phyloP scores from a whole-genome alignment of 2,797 vertebrate genomes.

The Chloroceryle amazona region DNA sequence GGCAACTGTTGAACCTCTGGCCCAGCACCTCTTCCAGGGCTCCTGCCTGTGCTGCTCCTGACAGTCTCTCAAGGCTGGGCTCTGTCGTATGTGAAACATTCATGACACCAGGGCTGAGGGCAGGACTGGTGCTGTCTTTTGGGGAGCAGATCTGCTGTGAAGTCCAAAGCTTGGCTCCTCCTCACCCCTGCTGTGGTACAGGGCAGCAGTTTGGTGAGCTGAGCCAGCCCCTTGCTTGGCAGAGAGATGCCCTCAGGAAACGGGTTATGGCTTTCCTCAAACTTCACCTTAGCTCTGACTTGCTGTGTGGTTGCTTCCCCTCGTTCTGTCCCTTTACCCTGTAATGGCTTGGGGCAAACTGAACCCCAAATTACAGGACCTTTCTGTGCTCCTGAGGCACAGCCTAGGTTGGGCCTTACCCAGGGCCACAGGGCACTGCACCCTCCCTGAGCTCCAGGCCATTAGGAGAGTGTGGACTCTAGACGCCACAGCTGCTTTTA shows the following conservation, averaged over 20 bases:
- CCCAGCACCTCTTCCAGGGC: neutral
- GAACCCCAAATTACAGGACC: fast-evolving
- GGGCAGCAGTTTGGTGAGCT: neutral
- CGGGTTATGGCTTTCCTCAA: neutral
- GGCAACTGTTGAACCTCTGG: neutral
- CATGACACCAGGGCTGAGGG: too few relatives aligned
- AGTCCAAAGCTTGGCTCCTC: neutral
- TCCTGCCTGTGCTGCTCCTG: neutral
- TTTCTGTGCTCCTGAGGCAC: too few relatives aligned
- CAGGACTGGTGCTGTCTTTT: too few relatives aligned
- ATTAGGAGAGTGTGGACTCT: fast-evolving
- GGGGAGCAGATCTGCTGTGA: too few relatives aligned
- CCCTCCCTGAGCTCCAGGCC: too few relatives aligned
- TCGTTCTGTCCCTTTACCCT: neutral
- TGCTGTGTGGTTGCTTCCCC: neutral
- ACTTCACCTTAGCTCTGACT: neutral
- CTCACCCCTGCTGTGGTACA: neutral
- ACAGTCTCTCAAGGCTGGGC: too few relatives aligned
- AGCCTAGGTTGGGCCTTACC: neutral
- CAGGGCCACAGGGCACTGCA: too few relatives aligned
- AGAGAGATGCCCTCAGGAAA: neutral
- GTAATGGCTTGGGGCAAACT: fast-evolving
- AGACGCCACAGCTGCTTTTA: too few relatives aligned
- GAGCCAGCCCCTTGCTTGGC: neutral
- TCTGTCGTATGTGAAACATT: too few relatives aligned